Evolutionary conservation across 2,113 vertebrate genomes (phyloP).

Genomic region (Marmota monax): DNA sequence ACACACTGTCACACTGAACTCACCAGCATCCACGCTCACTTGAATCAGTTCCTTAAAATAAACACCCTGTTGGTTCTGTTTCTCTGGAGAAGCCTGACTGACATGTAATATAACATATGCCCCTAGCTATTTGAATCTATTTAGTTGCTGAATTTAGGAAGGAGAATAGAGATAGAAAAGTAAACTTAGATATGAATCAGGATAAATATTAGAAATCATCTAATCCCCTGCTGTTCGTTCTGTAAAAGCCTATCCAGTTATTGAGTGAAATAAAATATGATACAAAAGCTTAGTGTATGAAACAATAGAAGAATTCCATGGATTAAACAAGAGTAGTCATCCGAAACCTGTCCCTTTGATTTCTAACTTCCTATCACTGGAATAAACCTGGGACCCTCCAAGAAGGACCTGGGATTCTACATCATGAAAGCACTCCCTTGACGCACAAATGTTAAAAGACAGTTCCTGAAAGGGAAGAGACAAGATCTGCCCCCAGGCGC

Average conservation of each 20-base stretch:
- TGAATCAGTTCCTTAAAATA: conserved; percentile 7
- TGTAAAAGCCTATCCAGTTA: neutral
- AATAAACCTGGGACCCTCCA: neutral
- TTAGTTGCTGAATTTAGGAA: conserved; percentile 4
- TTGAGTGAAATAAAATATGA: neutral
- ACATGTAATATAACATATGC: neutral
- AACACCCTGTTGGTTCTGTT: neutral
- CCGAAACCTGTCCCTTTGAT: neutral
- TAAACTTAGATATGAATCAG: neutral
- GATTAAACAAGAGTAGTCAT: neutral
- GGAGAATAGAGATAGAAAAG: neutral
- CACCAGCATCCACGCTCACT: neutral
- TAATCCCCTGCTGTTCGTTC: neutral
- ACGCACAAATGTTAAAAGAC: neutral
- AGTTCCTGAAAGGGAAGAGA: neutral
- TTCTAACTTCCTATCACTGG: neutral
- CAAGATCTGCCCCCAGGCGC: neutral
- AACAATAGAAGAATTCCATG: neutral
- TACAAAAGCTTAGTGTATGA: neutral
- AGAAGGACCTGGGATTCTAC: neutral
- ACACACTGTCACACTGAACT: neutral
- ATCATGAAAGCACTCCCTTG: neutral
- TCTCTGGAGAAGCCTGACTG: neutral
- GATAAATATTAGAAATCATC: conserved; percentile 32
- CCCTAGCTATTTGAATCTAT: neutral